phyloP scores from a whole-genome alignment of 1,140 invertebrate genomes.

The Campoletis sonorensis region DNA sequence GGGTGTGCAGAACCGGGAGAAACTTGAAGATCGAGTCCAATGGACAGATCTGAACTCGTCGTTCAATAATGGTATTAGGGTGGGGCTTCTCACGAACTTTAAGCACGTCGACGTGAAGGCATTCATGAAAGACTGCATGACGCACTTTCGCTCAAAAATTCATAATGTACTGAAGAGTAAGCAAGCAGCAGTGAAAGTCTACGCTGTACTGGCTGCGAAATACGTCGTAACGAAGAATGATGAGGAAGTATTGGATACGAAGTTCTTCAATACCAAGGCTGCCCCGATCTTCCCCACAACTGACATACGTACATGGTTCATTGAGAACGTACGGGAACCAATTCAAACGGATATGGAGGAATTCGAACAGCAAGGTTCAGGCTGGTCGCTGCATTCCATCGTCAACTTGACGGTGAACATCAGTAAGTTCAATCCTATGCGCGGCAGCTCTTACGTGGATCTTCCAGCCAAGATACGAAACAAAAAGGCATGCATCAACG shows the following conservation, averaged over 20 bases:
- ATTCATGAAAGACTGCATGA: not conserved
- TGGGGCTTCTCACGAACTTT: not conserved
- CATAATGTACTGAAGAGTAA: not conserved
- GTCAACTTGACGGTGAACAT: not conserved
- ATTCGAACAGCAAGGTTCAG: not conserved
- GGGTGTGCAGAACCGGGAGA: not conserved
- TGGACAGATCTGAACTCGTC: constrained; percentile 17
- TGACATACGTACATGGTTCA: not conserved
- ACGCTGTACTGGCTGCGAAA: constrained; percentile 3
- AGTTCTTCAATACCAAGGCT: constrained; percentile 20
- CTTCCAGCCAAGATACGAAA: constrained; percentile 11
- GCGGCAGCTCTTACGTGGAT: constrained; percentile 8
- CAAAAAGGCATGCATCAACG: constrained; percentile 31
- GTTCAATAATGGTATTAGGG: not conserved
- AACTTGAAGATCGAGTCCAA: not conserved
- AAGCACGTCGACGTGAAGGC: not conserved
- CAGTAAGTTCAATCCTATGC: not conserved
- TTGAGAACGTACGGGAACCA: not conserved
- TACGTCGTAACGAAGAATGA: not conserved
- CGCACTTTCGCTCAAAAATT: not conserved
- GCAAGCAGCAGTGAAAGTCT: not conserved
- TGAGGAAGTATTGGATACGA: not conserved
- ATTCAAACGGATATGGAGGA: not conserved
- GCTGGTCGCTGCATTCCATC: not conserved
- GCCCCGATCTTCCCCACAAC: not conserved